Base-by-base conservation (phyloP, 2,113 vertebrate genomes). In the Polypterus bichir region DNA sequence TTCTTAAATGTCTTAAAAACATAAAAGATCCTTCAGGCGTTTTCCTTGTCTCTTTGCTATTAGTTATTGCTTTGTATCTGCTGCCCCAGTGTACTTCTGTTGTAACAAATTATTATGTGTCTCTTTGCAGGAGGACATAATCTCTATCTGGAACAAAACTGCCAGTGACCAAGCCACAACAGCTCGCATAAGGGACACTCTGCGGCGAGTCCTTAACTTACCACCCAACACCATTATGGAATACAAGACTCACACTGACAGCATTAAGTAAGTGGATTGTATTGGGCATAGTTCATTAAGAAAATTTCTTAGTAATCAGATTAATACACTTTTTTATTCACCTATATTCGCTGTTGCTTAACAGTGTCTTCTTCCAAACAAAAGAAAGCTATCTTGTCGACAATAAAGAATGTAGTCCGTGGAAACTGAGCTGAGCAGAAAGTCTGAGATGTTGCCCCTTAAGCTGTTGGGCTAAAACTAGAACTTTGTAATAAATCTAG, bases 201-300 rank as follows among this genome's bases (percentile, higher is more conserved):
- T 89, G 63, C 83, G 88, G 45, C 76, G 88, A 48, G 88, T 90
- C 72, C 84, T 90, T 69, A 90, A 90, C 76, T 81, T 90, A 77
- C 88, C 88, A 80, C 88, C 88, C 74, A 90, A 90, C 77, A 90
- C 88, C 76, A 85, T 90, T 69, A 90, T 89, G 88, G 88, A 90
- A 51, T 90, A 90, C 64, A 90, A 90, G 79, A 90, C 88, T 46
- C 88, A 90, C 81, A 90, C 88, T 3, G 88, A 90, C 10, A 90
- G 88, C 78, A 90, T 89, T 83, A 90, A 90, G 87, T 90, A 85
- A 46, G 88, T 90, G 69, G 54, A 11, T 69, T 59, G 72, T 53
- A 47, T 11, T 5, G 60, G 0, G 3, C 63, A 69, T 72, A 60
- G 65, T 27, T 27, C 27, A 27, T 27, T 27, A 27, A 27, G 27